A percentile compares a stretch with the other conserved stretches of the same genome.
These are phyloP conservation scores for Rhincodon typus DNA, from an alignment of 2,797 vertebrate species.

Conservation along the genomic window DNA sequence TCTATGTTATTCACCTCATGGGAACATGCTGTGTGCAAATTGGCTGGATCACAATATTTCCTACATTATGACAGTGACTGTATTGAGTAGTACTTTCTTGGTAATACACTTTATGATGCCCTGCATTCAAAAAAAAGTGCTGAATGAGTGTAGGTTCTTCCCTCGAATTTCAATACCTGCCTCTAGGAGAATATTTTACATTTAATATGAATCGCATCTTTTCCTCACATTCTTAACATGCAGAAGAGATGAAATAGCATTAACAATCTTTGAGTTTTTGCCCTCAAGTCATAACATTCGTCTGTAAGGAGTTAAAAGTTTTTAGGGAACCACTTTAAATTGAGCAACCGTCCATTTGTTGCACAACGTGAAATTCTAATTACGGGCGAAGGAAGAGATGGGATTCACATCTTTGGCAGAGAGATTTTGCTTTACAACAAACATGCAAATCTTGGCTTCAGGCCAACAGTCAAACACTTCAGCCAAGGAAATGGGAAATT, in stretches of 20 bases:
- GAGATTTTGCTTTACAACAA: conserved; percentile 17
- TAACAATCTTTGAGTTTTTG: background rate
- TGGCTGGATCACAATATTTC: background rate
- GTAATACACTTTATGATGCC: background rate
- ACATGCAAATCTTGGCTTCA: conserved; percentile 5
- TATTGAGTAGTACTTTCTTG: background rate
- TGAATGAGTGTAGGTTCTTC: background rate
- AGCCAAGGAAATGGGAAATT: conserved; percentile 40
- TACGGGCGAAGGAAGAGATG: background rate
- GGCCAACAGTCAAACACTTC: conserved; percentile 41
- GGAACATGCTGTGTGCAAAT: background rate
- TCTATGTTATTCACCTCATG: background rate
- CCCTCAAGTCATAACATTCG: background rate
- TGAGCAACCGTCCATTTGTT: background rate
- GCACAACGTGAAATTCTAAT: background rate
- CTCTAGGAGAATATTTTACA: background rate
- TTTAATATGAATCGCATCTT: background rate
- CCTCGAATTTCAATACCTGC: background rate
- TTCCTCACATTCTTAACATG: background rate
- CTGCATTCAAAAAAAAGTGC: background rate
- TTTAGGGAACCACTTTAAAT: background rate
- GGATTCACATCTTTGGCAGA: conserved; percentile 24
- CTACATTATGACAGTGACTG: background rate
- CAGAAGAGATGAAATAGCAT: background rate
- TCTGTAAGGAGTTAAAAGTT: background rate